phyloP scores from a whole-genome alignment of 1,140 invertebrate species.

The Zaprionus vittiger region DNA sequence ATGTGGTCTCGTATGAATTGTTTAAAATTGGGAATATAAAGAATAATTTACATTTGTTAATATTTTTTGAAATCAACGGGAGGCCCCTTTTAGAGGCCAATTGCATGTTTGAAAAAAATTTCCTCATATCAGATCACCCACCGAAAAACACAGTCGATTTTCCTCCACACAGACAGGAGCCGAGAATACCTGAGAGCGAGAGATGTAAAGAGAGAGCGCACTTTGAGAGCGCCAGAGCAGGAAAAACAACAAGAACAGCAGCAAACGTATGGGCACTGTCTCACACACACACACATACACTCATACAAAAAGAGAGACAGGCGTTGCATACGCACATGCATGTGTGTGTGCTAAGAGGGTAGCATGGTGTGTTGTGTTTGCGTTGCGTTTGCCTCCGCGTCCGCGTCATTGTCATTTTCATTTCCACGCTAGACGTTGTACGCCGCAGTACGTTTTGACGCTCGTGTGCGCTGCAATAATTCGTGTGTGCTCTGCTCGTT shows the following conservation, averaged over 20 bases:
- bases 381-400: constrained; percentile 13
- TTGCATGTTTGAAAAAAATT: constrained; percentile 20
- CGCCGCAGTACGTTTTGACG: constrained; percentile 63
- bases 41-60: background rate
- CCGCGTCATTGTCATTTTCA: constrained; percentile 55
- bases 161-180: constrained; percentile 23
- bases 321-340: constrained; percentile 14
- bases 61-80: constrained; percentile 1
- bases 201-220: background rate
- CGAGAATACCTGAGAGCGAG: constrained; percentile 21
- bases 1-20: too few species aligned
- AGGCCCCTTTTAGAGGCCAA: background rate
- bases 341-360: constrained; percentile 28
- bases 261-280: constrained; percentile 5
- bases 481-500: constrained; percentile 71
- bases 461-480: constrained; percentile 61
- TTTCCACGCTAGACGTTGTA: constrained; percentile 62
- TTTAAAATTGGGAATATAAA: too few species aligned
- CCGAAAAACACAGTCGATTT: constrained; percentile 30
- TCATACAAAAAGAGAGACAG: background rate
- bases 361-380: constrained; percentile 40
- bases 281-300: background rate
- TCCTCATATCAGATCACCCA: constrained; percentile 28
- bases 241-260: constrained; percentile 18
- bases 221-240: constrained; percentile 18